Conservation (phyloP, 2,113 vertebrate species). For the Coreoperca whiteheadi region DNA sequence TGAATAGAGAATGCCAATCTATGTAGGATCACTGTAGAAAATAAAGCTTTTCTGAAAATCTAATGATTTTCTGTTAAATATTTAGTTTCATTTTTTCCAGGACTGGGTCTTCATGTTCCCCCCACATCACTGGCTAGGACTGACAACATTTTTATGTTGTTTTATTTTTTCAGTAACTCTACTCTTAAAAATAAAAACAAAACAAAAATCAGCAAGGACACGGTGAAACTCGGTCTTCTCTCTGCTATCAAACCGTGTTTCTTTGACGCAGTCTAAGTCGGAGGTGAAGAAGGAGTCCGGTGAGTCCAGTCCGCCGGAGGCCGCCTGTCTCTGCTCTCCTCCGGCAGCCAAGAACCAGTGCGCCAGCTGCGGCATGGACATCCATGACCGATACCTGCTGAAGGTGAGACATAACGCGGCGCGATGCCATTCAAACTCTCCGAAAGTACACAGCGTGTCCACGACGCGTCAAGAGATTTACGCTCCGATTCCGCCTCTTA, state of each 20-base stretch:
- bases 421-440: background rate
- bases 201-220: background rate
- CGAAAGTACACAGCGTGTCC: background rate
- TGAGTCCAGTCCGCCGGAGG: slow-evolving; percentile 69
- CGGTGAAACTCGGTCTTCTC: background rate
- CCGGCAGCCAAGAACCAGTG: slow-evolving; percentile 73
- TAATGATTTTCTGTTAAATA: background rate
- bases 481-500: background rate
- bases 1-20: background rate
- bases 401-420: slow-evolving; percentile 60
- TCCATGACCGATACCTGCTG: slow-evolving; percentile 80
- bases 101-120: slow-evolving; percentile 18
- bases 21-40: background rate
- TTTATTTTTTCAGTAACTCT: background rate
- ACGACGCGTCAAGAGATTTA: background rate
- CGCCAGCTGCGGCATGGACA: slow-evolving; percentile 80
- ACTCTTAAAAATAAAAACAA: background rate
- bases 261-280: slow-evolving; percentile 66
- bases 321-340: slow-evolving; percentile 75
- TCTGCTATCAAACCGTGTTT: background rate
- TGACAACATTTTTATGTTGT: too few relatives aligned
- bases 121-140: background rate
- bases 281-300: slow-evolving; percentile 80
- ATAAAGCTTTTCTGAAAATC: background rate
- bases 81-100: background rate